phyloP scores from a whole-genome alignment of 2,797 vertebrate species.

The Sebastes matsubarae region DNA sequence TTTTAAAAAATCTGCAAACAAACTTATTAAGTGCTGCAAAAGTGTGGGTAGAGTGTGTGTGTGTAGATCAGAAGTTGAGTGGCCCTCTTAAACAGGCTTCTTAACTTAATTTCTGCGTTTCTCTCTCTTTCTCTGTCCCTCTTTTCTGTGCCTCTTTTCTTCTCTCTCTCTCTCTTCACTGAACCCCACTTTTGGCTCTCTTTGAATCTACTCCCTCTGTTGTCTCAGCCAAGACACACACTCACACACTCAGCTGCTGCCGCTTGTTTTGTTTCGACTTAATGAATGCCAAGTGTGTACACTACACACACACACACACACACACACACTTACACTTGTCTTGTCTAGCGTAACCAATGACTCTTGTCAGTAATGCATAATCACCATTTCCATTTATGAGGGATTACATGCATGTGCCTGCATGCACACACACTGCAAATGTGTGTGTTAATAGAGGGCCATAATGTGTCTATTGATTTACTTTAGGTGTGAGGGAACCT shows the following conservation, averaged over 20 bases:
- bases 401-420: constrained; percentile 60
- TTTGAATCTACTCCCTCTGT: constrained; percentile 72
- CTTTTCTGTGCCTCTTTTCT: neutral
- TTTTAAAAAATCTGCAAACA: neutral
- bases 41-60: constrained; percentile 15
- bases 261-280: constrained; percentile 77
- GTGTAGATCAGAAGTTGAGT: constrained; percentile 54
- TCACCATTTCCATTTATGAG: constrained; percentile 74
- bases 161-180: constrained; percentile 21
- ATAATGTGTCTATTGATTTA: constrained; percentile 70
- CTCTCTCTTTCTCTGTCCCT: neutral
- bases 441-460: constrained; percentile 44
- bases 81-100: constrained; percentile 48
- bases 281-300: constrained; percentile 74
- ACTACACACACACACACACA: constrained; percentile 9
- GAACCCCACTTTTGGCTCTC: constrained; percentile 72
- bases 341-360: constrained; percentile 75
- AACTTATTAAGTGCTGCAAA: neutral
- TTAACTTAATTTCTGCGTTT: constrained; percentile 41
- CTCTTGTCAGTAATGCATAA: constrained; percentile 77
- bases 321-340: constrained; percentile 35
- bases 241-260: constrained; percentile 74
- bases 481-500: constrained; percentile 38
- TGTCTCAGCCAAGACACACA: constrained; percentile 77
- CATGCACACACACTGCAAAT: constrained; percentile 13